Conservation (phyloP, 2,888 invertebrate species). For the Nephrocerus scutellatus region DNA sequence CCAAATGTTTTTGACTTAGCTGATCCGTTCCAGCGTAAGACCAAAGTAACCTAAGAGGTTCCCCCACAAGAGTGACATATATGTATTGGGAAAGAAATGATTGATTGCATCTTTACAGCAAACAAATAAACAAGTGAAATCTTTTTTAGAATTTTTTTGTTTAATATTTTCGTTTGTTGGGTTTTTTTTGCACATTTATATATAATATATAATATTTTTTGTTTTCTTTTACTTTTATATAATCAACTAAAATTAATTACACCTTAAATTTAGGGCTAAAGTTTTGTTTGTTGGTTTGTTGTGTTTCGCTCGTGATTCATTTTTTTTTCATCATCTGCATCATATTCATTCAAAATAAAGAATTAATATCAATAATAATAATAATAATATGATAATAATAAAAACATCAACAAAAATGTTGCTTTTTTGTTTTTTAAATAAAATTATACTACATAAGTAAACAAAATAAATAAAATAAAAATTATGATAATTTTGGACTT, state of each 20-base stretch:
- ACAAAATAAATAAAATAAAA: not conserved
- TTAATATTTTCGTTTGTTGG: no score
- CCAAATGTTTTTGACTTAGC: no score
- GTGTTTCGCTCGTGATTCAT: constrained; percentile 15
- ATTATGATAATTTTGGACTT: not conserved
- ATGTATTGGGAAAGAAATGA: no score
- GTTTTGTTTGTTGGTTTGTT: constrained; percentile 16
- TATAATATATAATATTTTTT: constrained; percentile 25
- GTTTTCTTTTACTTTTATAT: constrained; percentile 13
- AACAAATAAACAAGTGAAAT: constrained; percentile 2
- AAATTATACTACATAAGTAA: not conserved
- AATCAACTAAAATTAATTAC: constrained; percentile 32
- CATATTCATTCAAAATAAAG: constrained; percentile 20
- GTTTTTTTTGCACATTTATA: constrained; percentile 34
- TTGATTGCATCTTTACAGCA: no score
- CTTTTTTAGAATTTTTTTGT: constrained; percentile 23
- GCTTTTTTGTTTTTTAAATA: not conserved
- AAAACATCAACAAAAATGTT: no score
- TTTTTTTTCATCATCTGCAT: constrained; percentile 18
- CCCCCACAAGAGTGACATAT: no score
- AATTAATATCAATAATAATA: no score
- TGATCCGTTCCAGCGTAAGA: no score
- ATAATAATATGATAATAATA: no score
- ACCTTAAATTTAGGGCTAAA: constrained; percentile 36
- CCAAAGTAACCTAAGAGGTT: no score